A percentile compares a stretch with the other conserved stretches of the same genome.
phyloP scores from a whole-genome alignment of 2,113 vertebrate species.

The Mandrillus leucophaeus region DNA sequence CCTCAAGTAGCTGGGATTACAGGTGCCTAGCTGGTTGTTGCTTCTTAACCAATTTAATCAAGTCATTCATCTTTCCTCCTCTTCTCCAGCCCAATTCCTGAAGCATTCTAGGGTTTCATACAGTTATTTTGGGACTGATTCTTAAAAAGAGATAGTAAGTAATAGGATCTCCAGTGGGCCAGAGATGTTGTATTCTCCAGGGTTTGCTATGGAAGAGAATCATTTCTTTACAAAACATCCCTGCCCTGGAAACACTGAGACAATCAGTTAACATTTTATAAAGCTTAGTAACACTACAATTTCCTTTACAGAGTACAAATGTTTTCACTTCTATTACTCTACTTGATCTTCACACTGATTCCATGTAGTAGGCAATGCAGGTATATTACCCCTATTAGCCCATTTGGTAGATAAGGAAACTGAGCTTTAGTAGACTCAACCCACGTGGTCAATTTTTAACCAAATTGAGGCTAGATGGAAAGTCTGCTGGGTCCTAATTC shows the following conservation, averaged over 20 bases:
- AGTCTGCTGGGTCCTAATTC: not conserved
- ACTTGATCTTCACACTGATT: not conserved
- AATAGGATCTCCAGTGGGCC: not conserved
- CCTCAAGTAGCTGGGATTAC: too few relatives aligned
- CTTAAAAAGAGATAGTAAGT: not conserved
- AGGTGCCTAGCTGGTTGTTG: not conserved
- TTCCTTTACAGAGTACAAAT: not conserved
- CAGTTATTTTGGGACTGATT: slow-evolving; percentile 27
- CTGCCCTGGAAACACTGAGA: not conserved
- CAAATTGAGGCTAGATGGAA: not conserved
- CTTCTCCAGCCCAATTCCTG: not conserved
- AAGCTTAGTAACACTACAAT: slow-evolving; percentile 19
- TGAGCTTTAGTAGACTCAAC: not conserved
- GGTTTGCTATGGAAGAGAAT: not conserved
- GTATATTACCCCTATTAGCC: not conserved
- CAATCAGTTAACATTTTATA: not conserved
- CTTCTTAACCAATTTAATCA: not conserved
- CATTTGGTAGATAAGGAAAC: not conserved
- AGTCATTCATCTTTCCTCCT: not conserved
- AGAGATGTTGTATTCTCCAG: not conserved
- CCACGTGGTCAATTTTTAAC: not conserved
- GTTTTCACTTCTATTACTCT: too few relatives aligned
- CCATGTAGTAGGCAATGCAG: not conserved
- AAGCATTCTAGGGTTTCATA: not conserved
- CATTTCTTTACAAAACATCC: not conserved